Base-by-base conservation (phyloP, 2,113 vertebrate species). In the Ammospiza caudacuta region DNA sequence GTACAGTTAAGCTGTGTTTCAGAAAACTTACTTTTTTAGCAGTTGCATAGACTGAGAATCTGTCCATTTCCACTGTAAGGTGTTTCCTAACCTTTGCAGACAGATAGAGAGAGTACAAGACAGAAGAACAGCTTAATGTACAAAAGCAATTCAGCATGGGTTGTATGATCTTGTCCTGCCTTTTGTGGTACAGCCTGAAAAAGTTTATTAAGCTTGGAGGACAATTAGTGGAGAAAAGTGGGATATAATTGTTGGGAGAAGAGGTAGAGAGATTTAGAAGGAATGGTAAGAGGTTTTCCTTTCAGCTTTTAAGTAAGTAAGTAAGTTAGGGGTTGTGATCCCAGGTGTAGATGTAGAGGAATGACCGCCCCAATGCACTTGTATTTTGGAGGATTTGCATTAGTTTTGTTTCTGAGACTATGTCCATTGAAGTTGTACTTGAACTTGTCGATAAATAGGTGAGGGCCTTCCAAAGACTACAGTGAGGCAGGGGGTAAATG, bases 1-100 rank as follows among this genome's bases (percentile, higher is more conserved):
- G 35, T 93, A 87, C 51, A 86, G 44, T 61, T 95, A 75, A 81
- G 92, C 20, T 78, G 68, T 55, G 17, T 81, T 83, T 92, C 74
- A 52, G 37, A 75, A 87, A 95, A 90, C 35, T 73, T 92, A 86
- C 46, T 72, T 89, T 92, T 75, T 91, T 83, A 93, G 75, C 43
- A 88, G 68, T 92, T 89, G 21, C 33, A 83, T 93, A 76, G 68
- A 31, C 57, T 91, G 52, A 13, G 35, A 93, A 43, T 90, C 55
- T 76, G 43, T 69, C 79, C 39, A 12, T 93, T 90, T 74, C 29
- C 39, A 28, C 43, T 15, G 4, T 62, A 46, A 73, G 41, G 33
- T 67, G 18, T 73, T 39, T 83, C 47, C 64, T 78, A 78, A 63
- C 15, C 51, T 46, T 80, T 70, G 16, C 33, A 77, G 46, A 51